These are phyloP conservation scores for Hemibagrus wyckioides DNA, from an alignment of 2,113 vertebrate species.

Conservation along the genomic window DNA sequence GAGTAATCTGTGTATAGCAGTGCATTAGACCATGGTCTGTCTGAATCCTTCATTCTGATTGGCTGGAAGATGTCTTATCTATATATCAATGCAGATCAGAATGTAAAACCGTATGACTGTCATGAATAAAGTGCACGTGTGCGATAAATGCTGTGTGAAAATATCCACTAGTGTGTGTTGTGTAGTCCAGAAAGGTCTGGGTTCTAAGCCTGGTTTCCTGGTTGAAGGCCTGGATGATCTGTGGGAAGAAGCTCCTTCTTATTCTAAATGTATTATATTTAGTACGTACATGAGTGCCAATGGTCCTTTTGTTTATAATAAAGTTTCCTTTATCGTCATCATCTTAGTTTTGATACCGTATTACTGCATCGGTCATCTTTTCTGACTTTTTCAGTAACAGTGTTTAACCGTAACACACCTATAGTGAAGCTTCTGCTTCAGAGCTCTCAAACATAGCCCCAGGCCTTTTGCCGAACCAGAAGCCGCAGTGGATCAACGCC, in stretches of 20 bases:
- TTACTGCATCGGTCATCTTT: neutral
- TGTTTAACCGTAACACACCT: neutral
- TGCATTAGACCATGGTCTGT: neutral
- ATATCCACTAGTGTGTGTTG: too few species aligned
- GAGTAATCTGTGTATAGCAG: neutral
- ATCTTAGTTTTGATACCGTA: neutral
- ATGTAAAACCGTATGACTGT: too few species aligned
- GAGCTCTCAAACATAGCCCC: slow-evolving; percentile 33
- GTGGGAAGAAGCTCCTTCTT: too few species aligned
- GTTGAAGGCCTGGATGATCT: too few species aligned
- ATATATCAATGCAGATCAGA: neutral
- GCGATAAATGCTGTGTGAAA: too few species aligned
- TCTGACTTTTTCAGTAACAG: neutral
- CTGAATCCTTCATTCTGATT: too few species aligned
- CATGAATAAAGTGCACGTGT: too few species aligned
- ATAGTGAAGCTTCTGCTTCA: slow-evolving; percentile 18
- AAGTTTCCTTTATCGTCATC: neutral
- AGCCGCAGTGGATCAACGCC: slow-evolving; percentile 10
- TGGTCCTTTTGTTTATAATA: neutral
- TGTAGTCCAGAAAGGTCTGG: too few species aligned
- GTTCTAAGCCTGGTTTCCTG: too few species aligned
- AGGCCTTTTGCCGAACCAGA: slow-evolving; percentile 42
- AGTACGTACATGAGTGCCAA: neutral
- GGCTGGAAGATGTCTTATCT: neutral
- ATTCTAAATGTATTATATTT: too few species aligned